Conservation (phyloP, 2,888 invertebrate species). For the Sphinx pinastri region DNA sequence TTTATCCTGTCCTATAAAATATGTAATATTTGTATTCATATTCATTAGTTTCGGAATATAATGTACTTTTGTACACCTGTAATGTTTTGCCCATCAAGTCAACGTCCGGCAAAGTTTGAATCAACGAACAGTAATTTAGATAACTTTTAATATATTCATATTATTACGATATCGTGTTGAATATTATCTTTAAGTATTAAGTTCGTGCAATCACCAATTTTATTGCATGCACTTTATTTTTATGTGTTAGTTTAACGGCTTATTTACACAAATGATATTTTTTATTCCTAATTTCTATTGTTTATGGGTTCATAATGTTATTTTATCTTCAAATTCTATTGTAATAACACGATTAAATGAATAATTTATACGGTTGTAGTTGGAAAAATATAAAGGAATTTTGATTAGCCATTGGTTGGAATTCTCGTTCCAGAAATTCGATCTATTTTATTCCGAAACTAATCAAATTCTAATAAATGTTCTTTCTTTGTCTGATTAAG, state of each 20-base stretch:
- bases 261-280: not conserved
- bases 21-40: not conserved
- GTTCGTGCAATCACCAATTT: not conserved
- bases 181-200: not conserved
- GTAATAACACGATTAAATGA: not conserved
- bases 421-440: not conserved
- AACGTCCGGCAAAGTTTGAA: not conserved
- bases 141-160: not conserved
- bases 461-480: not conserved
- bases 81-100: not conserved
- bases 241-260: not conserved
- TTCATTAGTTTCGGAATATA: not conserved
- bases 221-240: slow-evolving; percentile 12
- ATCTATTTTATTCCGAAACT: not conserved
- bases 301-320: not conserved
- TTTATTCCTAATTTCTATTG: not conserved
- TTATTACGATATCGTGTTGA: not conserved
- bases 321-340: not conserved
- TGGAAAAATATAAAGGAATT: not conserved
- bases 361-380: not conserved
- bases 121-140: not conserved
- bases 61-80: not conserved
- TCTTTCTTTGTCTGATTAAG: not conserved
- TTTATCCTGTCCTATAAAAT: too few relatives aligned
- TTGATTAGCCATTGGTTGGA: not conserved